Base-by-base conservation (phyloP, 92 coral and sea anemone genomes). In the Zoanthus gigantus region DNA sequence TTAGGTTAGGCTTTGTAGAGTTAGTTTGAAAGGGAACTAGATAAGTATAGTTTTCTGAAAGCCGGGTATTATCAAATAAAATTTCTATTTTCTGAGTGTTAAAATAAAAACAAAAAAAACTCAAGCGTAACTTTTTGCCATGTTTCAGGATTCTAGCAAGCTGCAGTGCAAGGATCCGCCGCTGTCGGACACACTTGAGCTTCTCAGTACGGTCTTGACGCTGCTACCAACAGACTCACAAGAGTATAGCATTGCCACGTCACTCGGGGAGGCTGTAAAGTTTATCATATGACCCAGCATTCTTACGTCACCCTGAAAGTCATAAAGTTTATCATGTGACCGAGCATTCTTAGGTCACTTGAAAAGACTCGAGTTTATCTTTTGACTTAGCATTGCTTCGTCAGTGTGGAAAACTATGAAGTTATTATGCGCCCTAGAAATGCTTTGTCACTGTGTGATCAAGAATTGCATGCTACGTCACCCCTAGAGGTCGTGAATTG, bases 201-300 rank as follows among this genome's bases (percentile, higher is more conserved):
- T 96, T 16, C 93, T 93, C 76, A 90, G 93, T 63, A 78, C 77
- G 14, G 90, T 93, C 9, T 78, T 95, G 0, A 93, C 92, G 31
- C 87, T 94, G 12, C 79, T 94, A 11, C 90, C 96, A 4, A 79
- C 86, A 10, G 94, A 90, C 84, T 86, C 98, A 5, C 80, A 90
- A 9, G 97, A 95, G 34, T 96, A 88, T 78, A 67, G 94, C 48
- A 88, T 95, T 42, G 96, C 98, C 8, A 84, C 97, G 6, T 91
- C 89, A 56, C 86, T 96, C 54, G 92, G 94, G 3, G 99, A 92
- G 42, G 87, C 94, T 46, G 84, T 94, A 68, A 93, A 93, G 83
- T 92, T 88, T 69, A 31, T 68, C 9, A n/a, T 92, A 44, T 68
- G 73, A 68, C 29, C 45, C 52, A 47, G 52, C 8, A 47, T 47